phyloP scores from a whole-genome alignment of 2,888 invertebrate species.

The Pasiphila rectangulata region DNA sequence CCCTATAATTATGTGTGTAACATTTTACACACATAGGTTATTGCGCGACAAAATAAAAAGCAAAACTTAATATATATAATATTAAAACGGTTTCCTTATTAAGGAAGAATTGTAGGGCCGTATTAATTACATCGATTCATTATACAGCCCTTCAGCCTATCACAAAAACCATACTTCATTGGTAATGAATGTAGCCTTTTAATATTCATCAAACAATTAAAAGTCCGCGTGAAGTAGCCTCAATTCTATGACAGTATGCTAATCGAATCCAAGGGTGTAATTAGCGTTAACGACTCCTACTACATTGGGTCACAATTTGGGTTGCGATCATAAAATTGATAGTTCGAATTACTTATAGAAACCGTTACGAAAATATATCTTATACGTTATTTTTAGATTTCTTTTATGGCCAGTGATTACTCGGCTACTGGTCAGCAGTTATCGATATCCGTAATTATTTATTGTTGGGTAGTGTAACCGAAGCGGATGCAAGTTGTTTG shows the following conservation, averaged over 20 bases:
- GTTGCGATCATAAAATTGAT: slow-evolving; percentile 43
- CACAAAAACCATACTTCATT: slow-evolving; percentile 51
- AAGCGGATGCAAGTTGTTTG: slow-evolving; percentile 76
- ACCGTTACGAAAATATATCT: slow-evolving; percentile 35
- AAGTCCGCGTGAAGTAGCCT: slow-evolving; percentile 53
- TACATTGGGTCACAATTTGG: slow-evolving; percentile 48
- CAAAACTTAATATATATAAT: too few species aligned
- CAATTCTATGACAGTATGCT: slow-evolving; percentile 54
- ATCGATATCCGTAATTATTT: slow-evolving; percentile 75
- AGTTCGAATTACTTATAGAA: slow-evolving; percentile 39
- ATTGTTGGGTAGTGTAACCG: slow-evolving; percentile 65
- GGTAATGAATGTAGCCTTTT: slow-evolving; percentile 52
- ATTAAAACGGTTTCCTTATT: too few species aligned
- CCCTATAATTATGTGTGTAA: too few species aligned
- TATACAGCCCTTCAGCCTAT: slow-evolving; percentile 42
- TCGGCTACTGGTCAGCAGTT: slow-evolving; percentile 51
- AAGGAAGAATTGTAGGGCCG: slow-evolving; percentile 41
- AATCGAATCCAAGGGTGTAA: slow-evolving; percentile 48
- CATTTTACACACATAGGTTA: too few species aligned
- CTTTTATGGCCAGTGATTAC: slow-evolving; percentile 53
- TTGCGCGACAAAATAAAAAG: too few species aligned
- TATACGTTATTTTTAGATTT: slow-evolving; percentile 44
- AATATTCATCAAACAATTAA: slow-evolving; percentile 66
- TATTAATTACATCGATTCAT: slow-evolving; percentile 54
- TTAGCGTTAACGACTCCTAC: slow-evolving; percentile 51